Conservation (phyloP, 2,888 invertebrate genomes). For the Diaprepes abbreviatus region DNA sequence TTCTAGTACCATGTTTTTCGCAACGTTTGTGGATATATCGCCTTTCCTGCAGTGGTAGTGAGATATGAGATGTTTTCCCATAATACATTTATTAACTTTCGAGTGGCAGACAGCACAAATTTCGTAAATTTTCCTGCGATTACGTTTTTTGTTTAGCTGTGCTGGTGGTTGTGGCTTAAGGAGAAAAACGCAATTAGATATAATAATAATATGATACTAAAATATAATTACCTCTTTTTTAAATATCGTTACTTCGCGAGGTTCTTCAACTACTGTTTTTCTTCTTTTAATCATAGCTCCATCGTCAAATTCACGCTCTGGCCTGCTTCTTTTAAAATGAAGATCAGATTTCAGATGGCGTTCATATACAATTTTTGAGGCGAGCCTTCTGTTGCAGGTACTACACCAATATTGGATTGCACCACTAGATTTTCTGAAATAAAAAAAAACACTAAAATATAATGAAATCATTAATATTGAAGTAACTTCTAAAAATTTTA, state of each 20-base stretch:
- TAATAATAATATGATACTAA: too few relatives aligned
- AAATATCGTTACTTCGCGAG: slow-evolving; percentile 19
- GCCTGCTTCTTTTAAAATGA: slow-evolving; percentile 77
- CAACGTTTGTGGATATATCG: slow-evolving; percentile 71
- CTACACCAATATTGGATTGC: slow-evolving; percentile 83
- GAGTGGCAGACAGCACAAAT: slow-evolving; percentile 82
- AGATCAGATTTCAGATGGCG: slow-evolving; percentile 82
- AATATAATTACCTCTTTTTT: slow-evolving; percentile 19
- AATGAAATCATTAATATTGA: too few relatives aligned
- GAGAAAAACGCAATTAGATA: neutral
- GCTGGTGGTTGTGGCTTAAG: neutral
- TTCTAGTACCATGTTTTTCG: slow-evolving; percentile 77
- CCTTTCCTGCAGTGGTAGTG: slow-evolving; percentile 87
- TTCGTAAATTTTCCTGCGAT: slow-evolving; percentile 73
- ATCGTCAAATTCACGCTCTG: slow-evolving; percentile 78
- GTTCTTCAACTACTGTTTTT: slow-evolving; percentile 53
- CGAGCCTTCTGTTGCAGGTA: slow-evolving; percentile 82
- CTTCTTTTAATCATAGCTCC: slow-evolving; percentile 52
- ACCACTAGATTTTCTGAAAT: slow-evolving; percentile 54
- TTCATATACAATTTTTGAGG: slow-evolving; percentile 81
- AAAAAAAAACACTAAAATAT: too few relatives aligned
- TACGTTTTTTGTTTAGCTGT: slow-evolving; percentile 59
- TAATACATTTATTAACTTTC: slow-evolving; percentile 76
- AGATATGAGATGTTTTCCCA: slow-evolving; percentile 89
- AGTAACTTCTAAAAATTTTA: too few relatives aligned